Evolutionary conservation across 2,797 vertebrate genomes (phyloP), one percentile per base, ranked within the genome.

Genomic region (Malacoctenus gilli): DNA sequence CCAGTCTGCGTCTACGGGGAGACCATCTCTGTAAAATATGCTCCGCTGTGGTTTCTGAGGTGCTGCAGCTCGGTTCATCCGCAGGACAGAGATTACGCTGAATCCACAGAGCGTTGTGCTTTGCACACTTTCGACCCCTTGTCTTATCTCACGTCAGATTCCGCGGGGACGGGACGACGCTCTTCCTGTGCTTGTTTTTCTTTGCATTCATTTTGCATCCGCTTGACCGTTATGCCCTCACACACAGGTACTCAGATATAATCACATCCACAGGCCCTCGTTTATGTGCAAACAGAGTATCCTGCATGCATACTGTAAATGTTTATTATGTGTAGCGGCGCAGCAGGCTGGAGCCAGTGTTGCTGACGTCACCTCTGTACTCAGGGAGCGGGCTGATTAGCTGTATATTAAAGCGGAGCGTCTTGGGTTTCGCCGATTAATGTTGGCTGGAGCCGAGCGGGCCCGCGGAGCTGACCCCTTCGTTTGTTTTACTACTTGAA

Each of bases 291-390:
- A 22, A 37, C 50, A 25, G 32, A 72, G 47, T 20, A 9, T 11
- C 43, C 25, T 42, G 19, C 32, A 37, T 38, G 40, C 42, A 42
- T 30, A 46, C 44, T 43, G 59, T 18, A 69, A 72, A 68, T 71
- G 75, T 86, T 87, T 84, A 79, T 88, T 82, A 51, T 85, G 68
- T 18, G 37, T 43, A 41, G 50, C 43, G 35, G 58, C 66, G 68
- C 46, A 0, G 38, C 3, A n/a, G 50, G 46, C 57, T 66, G 47
- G 12, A 30, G 50, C 36, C 47, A 2, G 20, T 14, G 59, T 35
- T 61, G 49, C 65, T 85, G 77, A 81, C 46, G 61, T 82, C 77
- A 56, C 49, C 30, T 14, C 43, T 50, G 36, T 32, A 77, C 63
- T 64, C 11, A 3, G 49, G 28, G 68, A 72, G 44, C 13, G 2